Evolutionary conservation across 2,113 vertebrate species (phyloP), one percentile per base, ranked within the genome.

Genomic region (Lycaon pictus): DNA sequence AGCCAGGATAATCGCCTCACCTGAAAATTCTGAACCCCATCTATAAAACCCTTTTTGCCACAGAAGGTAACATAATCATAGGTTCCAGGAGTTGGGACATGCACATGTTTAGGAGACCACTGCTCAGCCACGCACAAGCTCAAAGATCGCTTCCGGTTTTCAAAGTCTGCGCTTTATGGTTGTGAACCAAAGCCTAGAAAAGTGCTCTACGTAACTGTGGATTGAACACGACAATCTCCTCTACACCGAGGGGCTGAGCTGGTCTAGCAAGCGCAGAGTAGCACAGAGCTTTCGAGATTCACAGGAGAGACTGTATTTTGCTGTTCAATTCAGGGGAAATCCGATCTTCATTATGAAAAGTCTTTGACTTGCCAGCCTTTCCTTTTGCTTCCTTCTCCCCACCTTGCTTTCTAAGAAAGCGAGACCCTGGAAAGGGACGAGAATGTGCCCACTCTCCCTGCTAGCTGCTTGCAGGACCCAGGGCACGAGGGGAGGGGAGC

Each of bases 381-480:
- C 32, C 9, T 37, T 62, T 55, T n/a, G 3, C 20, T 71, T 77
- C 43, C 29, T 84, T 72, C 55, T 85, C n/a, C 48, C 16, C 4
- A 1, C 22, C 35, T 35, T 43, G 22, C 23, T 32, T 81, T 80
- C 82, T 32, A 43, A 43, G 43, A 43, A 43, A 27, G n/a, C 82
- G 12, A 62, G 15, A 72, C 12, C 7, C 37, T 48, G 1, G 55
- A 12, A 37, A 25, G 7, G 16, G 9, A 8, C 11, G 35, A 43
- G 67, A 22, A 67, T 69, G 11, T 29, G n/a, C 3, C 51, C 35
- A 25, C 29, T 20, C 7, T 63, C 81, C 43, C n/a, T 84, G 27
- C 29, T 32, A 2, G 35, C 23, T 29, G 0, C 43, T 35, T 12
- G 0, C 0, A 1, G 23, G 17, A 35, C 6, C 13, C 35, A 23